Evolutionary conservation across 2,888 invertebrate species (phyloP).

Genomic region (Archips xylosteana): DNA sequence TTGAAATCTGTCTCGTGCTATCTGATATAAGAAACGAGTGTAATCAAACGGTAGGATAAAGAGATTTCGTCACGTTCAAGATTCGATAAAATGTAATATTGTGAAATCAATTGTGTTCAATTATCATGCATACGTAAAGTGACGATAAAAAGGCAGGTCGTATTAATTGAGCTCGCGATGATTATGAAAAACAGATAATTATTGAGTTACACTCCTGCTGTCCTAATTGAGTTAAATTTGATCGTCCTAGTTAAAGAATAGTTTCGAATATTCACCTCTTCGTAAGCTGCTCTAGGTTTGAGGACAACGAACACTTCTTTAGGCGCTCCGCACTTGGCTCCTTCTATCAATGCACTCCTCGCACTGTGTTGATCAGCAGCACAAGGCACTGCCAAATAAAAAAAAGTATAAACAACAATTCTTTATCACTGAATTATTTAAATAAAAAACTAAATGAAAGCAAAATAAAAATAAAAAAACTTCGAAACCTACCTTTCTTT

Average conservation of each 20-base stretch:
- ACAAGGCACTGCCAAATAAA: conserved; percentile 66
- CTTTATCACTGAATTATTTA: not conserved
- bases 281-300: conserved; percentile 63
- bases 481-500: conserved; percentile 43
- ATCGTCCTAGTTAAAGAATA: not conserved
- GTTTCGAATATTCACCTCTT: conserved; percentile 63
- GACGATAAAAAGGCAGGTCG: conserved; percentile 23
- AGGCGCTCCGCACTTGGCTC: conserved; percentile 74
- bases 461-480: not conserved
- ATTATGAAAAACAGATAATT: conserved; percentile 1
- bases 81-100: conserved; percentile 33
- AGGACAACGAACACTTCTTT: conserved; percentile 74
- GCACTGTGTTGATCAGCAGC: conserved; percentile 60
- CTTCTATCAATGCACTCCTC: conserved; percentile 67
- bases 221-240: conserved; percentile 10
- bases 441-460: not conserved
- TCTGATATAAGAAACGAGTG: not conserved
- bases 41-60: not conserved
- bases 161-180: conserved; percentile 6
- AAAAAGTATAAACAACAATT: not conserved
- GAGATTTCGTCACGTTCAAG: conserved; percentile 21
- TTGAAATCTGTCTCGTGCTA: not conserved
- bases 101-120: conserved; percentile 32
- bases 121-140: conserved; percentile 27
- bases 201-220: not conserved